These are phyloP conservation scores for Malurus melanocephalus DNA, from an alignment of 2,113 vertebrate species.

Conservation along the genomic window DNA sequence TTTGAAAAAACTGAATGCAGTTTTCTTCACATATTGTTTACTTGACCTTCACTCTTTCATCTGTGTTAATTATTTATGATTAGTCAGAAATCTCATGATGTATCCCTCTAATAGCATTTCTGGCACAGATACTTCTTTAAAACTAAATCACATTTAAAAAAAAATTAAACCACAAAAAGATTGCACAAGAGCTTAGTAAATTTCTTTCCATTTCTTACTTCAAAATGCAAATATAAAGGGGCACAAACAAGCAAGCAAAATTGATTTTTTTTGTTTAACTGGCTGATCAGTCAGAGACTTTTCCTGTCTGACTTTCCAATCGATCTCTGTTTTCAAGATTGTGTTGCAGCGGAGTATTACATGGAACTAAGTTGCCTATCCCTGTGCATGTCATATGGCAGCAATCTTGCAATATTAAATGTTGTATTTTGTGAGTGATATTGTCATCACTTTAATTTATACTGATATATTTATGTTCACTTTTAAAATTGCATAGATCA, in stretches of 20 bases:
- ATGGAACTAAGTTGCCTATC: background rate
- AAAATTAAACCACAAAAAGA: background rate
- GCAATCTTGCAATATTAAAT: background rate
- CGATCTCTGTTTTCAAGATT: background rate
- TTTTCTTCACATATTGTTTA: slow-evolving; percentile 8
- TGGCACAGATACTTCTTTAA: background rate
- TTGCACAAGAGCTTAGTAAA: background rate
- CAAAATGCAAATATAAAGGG: background rate
- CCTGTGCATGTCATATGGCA: background rate
- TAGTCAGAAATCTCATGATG: background rate
- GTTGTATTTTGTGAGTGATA: background rate
- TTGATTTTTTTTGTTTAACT: background rate
- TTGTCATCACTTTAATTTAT: background rate
- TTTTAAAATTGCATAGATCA: background rate
- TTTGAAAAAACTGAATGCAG: background rate
- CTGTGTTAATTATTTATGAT: slow-evolving; percentile 14
- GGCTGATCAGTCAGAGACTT: background rate
- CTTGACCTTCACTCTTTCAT: background rate
- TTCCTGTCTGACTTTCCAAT: background rate
- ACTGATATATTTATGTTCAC: background rate
- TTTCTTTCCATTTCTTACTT: background rate
- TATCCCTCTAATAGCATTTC: background rate
- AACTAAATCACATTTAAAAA: background rate
- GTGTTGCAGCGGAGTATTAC: background rate
- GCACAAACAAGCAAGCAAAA: background rate